Evolutionary conservation across 2,888 invertebrate species (phyloP).

Genomic region (Hypomecis atomaria): DNA sequence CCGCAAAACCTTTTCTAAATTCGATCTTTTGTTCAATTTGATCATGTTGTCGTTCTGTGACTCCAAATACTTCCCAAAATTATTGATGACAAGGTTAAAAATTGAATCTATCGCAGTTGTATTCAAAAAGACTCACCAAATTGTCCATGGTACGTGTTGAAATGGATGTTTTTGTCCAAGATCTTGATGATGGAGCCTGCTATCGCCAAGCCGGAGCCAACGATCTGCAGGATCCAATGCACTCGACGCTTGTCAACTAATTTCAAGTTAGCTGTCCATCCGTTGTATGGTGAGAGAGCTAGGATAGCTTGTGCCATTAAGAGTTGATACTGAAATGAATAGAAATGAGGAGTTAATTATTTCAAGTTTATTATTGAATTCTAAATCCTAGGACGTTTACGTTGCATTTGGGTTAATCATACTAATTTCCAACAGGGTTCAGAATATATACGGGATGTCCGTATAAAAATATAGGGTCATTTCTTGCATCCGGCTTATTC

Average conservation of each 20-base stretch:
- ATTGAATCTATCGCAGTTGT: too few relatives aligned
- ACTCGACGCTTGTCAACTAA: slow-evolving; percentile 64
- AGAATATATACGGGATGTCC: too few relatives aligned
- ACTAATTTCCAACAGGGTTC: too few relatives aligned
- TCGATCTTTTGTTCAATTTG: too few relatives aligned
- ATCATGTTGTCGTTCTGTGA: too few relatives aligned
- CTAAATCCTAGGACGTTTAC: too few relatives aligned
- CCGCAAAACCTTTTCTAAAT: too few relatives aligned
- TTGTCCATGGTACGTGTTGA: slow-evolving; percentile 66
- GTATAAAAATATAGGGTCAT: too few relatives aligned
- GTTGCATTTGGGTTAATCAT: too few relatives aligned
- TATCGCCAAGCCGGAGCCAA: slow-evolving; percentile 67
- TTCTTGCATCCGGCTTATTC: too few relatives aligned
- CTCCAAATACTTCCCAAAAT: too few relatives aligned
- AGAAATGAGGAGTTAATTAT: neutral
- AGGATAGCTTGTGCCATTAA: slow-evolving; percentile 73
- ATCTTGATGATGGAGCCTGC: slow-evolving; percentile 64
- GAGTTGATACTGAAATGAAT: slow-evolving; percentile 66
- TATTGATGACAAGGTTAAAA: too few relatives aligned
- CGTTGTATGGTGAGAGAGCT: slow-evolving; percentile 61
- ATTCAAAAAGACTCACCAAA: slow-evolving; percentile 49
- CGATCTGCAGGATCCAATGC: slow-evolving; percentile 67
- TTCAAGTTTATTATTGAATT: neutral
- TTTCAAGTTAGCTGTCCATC: slow-evolving; percentile 65
- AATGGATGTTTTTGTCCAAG: slow-evolving; percentile 56